Conservation (phyloP, 2,797 vertebrate species). For the Dicrostonyx torquatus region DNA sequence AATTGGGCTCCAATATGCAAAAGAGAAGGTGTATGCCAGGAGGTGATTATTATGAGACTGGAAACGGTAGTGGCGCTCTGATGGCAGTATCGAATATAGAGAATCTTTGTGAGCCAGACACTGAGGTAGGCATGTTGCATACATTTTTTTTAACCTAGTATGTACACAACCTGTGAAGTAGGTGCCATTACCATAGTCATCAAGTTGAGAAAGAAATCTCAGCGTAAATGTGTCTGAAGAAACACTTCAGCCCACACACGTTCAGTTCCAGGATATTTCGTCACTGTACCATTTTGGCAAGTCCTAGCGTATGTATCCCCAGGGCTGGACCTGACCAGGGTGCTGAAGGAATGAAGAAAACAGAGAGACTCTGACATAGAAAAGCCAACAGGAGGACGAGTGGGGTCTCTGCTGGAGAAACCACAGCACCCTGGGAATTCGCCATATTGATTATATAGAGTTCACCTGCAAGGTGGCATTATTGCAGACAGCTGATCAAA, state of each 20-base stretch:
- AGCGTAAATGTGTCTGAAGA: background rate
- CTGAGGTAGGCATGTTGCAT: background rate
- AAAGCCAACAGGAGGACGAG: too few relatives aligned
- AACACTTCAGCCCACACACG: background rate
- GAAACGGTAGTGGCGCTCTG: background rate
- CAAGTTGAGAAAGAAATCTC: background rate
- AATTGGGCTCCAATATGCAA: background rate
- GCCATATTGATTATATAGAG: background rate
- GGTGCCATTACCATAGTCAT: background rate
- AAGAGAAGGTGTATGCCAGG: background rate
- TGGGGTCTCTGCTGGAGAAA: background rate
- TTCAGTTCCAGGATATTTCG: background rate
- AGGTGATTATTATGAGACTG: background rate
- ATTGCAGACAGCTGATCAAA: background rate
- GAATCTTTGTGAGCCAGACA: background rate
- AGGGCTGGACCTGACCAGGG: background rate
- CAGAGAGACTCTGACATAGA: background rate
- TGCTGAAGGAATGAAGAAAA: background rate
- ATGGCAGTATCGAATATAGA: background rate
- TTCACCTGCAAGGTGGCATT: background rate
- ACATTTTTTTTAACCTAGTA: background rate
- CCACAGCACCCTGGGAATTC: background rate
- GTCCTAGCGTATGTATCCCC: background rate
- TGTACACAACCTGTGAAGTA: background rate
- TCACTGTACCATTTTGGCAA: background rate